Percentiles rank a stretch among this genome's conserved stretches.
Evolutionary conservation across 2,797 vertebrate species (phyloP).

Genomic region (Peromyscus aztecus): DNA sequence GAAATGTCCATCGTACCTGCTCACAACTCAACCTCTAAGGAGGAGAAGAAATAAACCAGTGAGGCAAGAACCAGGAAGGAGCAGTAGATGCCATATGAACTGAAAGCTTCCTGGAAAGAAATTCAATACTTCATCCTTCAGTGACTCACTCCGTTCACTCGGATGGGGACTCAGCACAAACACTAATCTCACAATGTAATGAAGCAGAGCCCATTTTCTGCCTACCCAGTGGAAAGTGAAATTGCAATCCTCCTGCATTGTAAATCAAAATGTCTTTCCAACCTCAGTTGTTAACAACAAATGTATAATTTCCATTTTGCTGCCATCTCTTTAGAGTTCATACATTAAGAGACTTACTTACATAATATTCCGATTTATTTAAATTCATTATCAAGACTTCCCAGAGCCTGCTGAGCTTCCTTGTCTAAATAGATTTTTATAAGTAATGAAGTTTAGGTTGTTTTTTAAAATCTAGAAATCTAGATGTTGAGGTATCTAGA

Average conservation of each 20-base stretch:
- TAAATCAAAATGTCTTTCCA: slow-evolving; percentile 78
- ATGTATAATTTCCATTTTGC: slow-evolving; percentile 69
- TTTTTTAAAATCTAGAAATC: slow-evolving; percentile 37
- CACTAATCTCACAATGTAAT: slow-evolving; percentile 76
- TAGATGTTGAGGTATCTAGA: slow-evolving; percentile 25
- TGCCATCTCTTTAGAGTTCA: slow-evolving; percentile 54
- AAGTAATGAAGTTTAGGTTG: slow-evolving; percentile 55
- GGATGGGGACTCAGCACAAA: slow-evolving; percentile 64
- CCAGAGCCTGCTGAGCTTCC: slow-evolving; percentile 1
- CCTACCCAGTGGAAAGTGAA: slow-evolving; percentile 76
- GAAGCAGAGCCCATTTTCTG: slow-evolving; percentile 75
- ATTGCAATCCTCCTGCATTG: slow-evolving; percentile 40
- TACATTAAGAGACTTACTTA: slow-evolving; percentile 50
- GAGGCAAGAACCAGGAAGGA: slow-evolving; percentile 6
- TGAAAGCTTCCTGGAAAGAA: slow-evolving; percentile 58
- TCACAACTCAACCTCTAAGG: slow-evolving; percentile 6
- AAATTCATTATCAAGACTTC: slow-evolving; percentile 65
- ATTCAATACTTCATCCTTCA: slow-evolving; percentile 61
- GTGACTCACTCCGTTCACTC: slow-evolving; percentile 50
- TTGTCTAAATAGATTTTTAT: slow-evolving; percentile 53
- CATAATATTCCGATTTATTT: slow-evolving; percentile 59
- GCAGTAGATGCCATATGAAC: neutral
- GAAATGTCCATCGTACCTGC: slow-evolving; percentile 15
- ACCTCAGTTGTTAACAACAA: slow-evolving; percentile 66
- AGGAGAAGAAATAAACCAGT: slow-evolving; percentile 28